Base-by-base conservation (phyloP, 2,797 vertebrate species). In the Iguana delicatissima region DNA sequence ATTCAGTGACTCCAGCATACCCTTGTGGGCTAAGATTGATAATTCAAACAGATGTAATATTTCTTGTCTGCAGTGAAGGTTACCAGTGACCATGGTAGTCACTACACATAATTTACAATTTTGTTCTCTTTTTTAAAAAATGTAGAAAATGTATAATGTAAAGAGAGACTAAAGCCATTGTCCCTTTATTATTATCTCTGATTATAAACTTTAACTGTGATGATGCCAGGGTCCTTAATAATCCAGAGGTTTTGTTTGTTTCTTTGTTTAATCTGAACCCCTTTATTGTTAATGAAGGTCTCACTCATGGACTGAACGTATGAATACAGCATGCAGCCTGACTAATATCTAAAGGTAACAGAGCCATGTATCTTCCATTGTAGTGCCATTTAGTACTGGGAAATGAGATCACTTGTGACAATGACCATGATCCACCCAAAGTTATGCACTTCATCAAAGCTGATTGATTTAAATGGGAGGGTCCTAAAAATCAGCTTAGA, bases 291-390 rank as follows among this genome's bases (percentile, higher is more conserved):
- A 55, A 87, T n/a, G 26, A 79, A 84, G 7, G 1, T 22, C 0
- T 59, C 22, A 76, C 35, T 79, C 84, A 62, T 90, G 83, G 80
- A 38, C 81, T 89, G 69, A 80, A 67, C 10, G 81, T 4, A 26
- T 22, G 76, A 83, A 4, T 4, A 0, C 13, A 64, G 69, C 86
- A 59, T 10, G 92, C 93, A 93, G 74, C 90, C 80, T 92, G 88
- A 90, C n/a, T n/a, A 12, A 6, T 76, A 62, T 86, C 85, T 91
- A 92, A 89, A 84, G 91, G 88, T 89, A 92, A 76, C 55, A 93
- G 93, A 92, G 89, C 92, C 88, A 67, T 0, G 0, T 76, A 50
- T 80, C 92, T 91, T 93, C 93, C 90, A 83, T 86, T 77, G 84
- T 93, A 88, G 69, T 84, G 93, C 62, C 88, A 95, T 88, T 91